Evolutionary conservation across 1,140 invertebrate species (phyloP).

Genomic region (Latrodectus geometricus): DNA sequence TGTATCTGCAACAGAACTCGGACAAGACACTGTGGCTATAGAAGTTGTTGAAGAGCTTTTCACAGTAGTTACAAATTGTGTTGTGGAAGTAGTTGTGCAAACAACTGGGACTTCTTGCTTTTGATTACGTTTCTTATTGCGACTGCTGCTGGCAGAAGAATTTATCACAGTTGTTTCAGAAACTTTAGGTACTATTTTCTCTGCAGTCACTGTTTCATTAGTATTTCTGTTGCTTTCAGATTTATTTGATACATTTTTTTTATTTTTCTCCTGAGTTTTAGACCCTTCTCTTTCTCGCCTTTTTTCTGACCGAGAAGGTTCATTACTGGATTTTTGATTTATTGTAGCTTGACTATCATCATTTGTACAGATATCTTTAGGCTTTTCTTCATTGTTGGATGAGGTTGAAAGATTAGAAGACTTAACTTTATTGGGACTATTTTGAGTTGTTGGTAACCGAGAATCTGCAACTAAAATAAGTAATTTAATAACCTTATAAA

Average conservation of each 20-base stretch:
- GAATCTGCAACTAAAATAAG: slow-evolving; percentile 25
- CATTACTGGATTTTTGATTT: slow-evolving; percentile 1
- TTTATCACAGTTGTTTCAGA: slow-evolving; percentile 53
- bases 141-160: slow-evolving; percentile 8
- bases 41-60: slow-evolving; percentile 23
- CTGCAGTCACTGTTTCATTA: slow-evolving; percentile 28
- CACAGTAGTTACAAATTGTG: background rate
- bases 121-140: slow-evolving; percentile 50
- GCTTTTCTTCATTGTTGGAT: background rate
- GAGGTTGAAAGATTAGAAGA: background rate
- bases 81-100: slow-evolving; percentile 30
- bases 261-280: slow-evolving; percentile 52
- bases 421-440: slow-evolving; percentile 36
- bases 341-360: background rate
- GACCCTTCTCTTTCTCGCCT: slow-evolving; percentile 21
- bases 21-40: background rate
- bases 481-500: background rate
- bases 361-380: background rate
- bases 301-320: slow-evolving; percentile 7
- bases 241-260: slow-evolving; percentile 27
- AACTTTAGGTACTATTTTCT: slow-evolving; percentile 32
- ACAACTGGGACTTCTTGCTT: slow-evolving; percentile 35
- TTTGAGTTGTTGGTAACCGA: slow-evolving; percentile 1
- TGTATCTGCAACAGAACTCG: background rate
- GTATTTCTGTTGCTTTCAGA: slow-evolving; percentile 8